Base-by-base conservation (phyloP, 2,797 vertebrate species). In the Lagorchestes hirsutus region DNA sequence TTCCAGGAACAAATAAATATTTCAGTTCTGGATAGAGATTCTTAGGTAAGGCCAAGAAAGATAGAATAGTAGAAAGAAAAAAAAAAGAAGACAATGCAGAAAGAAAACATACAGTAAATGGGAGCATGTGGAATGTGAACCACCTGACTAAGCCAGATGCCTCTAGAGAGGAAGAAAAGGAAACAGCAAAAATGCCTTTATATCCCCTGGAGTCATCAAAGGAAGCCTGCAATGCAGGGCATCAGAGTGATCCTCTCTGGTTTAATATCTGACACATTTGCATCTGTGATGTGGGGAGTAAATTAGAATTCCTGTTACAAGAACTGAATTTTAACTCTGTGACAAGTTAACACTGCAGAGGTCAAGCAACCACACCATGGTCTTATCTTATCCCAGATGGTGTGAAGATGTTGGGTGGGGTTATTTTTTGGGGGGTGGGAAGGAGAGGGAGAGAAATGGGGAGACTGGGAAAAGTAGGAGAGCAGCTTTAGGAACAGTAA, bases 141-240 rank as follows among this genome's bases (percentile, higher is more conserved):
- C 98, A 98, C 96, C 98, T 98, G 98, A 98, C 97, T 97, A 95
- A 98, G 98, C 96, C 98, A 98, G 98, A 98, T 97, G 98, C 97
- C 98, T 98, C 98, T 93, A 96, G 97, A 98, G 98, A 97, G 97
- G 94, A 95, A 97, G 95, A 96, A 95, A 97, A 97, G 97, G 98
- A 98, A 98, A 98, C 57, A 0, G 98, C 97, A 97, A 98, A 98
- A 98, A 98, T 98, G 98, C 97, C 97, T 98, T 98, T 95, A 54
- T 97, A 98, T 98, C 98, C 98, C 97, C 98, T 97, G 96, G 98
- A 98, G 98, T 97, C 97, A 98, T 98, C 98, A 98, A 98, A 98
- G 98, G 98, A 98, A 98, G 97, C 97, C 98, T 98, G 98, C 98
- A 98, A 95, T 94, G 96, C 98, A 96, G 98, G 98, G 98, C 98